Conservation (phyloP, 2,888 invertebrate species). For the Eulithis prunata region DNA sequence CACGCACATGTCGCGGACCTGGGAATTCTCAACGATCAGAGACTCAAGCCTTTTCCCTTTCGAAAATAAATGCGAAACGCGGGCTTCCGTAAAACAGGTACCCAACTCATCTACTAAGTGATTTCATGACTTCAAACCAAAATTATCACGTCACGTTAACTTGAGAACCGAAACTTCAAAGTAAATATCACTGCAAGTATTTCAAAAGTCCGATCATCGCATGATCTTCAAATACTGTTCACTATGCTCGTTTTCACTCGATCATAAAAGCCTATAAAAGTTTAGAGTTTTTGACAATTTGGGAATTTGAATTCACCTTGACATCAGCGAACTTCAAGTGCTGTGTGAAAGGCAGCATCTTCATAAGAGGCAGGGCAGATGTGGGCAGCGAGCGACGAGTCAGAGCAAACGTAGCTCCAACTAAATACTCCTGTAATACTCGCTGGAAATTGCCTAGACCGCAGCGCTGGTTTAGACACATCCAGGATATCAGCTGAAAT, state of each 20-base stretch:
- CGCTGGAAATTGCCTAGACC: conserved; percentile 83
- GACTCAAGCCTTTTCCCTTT: no score
- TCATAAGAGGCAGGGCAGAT: conserved; percentile 88
- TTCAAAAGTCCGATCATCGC: no score
- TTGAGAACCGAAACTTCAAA: no score
- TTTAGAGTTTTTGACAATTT: no score
- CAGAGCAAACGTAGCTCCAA: conserved; percentile 89
- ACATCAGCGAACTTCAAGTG: conserved; percentile 85
- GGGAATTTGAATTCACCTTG: conserved; percentile 60
- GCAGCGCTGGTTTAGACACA: conserved; percentile 69
- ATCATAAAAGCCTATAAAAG: no score
- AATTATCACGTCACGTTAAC: no score
- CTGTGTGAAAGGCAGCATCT: conserved; percentile 89
- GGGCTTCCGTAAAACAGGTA: no score
- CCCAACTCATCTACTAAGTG: no score
- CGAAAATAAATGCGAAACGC: no score
- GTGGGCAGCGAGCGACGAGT: conserved; percentile 89
- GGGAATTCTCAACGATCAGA: not conserved
- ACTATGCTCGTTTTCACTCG: conserved; percentile 23
- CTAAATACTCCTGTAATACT: conserved; percentile 92
- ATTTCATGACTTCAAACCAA: no score
- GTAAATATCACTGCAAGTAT: no score
- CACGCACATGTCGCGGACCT: conserved; percentile 82
- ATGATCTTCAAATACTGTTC: no score
- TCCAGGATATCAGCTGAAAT: conserved; percentile 84